phyloP scores from a whole-genome alignment of 2,113 vertebrate species.

The Lophius piscatorius region DNA sequence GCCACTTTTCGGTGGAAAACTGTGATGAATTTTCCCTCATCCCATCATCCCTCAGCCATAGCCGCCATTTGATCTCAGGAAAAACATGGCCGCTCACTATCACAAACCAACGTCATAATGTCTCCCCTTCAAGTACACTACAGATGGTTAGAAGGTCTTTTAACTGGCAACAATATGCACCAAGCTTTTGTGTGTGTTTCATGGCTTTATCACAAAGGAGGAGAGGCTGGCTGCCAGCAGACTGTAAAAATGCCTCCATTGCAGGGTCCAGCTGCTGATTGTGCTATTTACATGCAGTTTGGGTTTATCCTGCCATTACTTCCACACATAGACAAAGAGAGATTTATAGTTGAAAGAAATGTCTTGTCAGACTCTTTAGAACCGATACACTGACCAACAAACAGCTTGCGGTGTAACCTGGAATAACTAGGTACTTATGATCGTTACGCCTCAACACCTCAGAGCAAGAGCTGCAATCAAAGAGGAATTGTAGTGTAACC shows the following conservation, averaged over 20 bases:
- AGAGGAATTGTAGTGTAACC: too few relatives aligned
- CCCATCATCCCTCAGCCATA: too few relatives aligned
- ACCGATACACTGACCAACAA: not conserved
- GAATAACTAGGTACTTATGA: too few relatives aligned
- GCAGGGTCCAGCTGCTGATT: constrained; percentile 48
- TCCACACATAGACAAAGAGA: constrained; percentile 7
- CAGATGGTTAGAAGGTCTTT: constrained; percentile 48
- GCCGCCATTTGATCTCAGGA: too few relatives aligned
- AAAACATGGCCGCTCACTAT: too few relatives aligned
- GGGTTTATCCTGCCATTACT: not conserved
- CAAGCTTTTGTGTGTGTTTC: constrained; percentile 12
- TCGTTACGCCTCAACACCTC: too few relatives aligned
- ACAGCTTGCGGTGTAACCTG: too few relatives aligned
- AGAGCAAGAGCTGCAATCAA: too few relatives aligned
- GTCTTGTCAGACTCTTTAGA: constrained; percentile 6
- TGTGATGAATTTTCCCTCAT: too few relatives aligned
- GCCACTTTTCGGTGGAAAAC: constrained; percentile 10
- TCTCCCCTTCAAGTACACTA: constrained; percentile 34
- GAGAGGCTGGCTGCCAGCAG: constrained; percentile 36
- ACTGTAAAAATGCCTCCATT: constrained; percentile 36
- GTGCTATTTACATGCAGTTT: constrained; percentile 30
- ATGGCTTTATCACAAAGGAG: constrained; percentile 25
- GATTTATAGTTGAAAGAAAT: constrained; percentile 18
- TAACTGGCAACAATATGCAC: constrained; percentile 15
- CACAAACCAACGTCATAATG: constrained; percentile 34